Evolutionary conservation across 2,888 invertebrate species (phyloP), one percentile per base, ranked within the genome.

Genomic region (Xanthia icteritia): DNA sequence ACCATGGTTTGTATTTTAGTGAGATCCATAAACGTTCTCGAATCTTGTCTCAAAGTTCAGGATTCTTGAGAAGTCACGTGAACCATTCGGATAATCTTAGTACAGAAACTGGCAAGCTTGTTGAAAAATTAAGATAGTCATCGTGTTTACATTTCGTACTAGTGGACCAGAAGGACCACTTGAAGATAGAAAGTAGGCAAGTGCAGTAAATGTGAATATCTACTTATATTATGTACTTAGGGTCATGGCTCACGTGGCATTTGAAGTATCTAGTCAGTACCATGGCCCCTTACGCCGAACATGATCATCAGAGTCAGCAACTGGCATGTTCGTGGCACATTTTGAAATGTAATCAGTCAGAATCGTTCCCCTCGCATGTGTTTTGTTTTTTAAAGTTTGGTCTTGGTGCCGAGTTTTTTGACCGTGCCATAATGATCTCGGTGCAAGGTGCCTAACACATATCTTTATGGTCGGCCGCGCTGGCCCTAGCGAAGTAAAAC

Each of bases 371-470:
- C 13, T 65, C 36, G 42, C 36, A 8, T 48, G n/a, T 54, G 36
- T 42, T 45, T 54, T 45, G n/a, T 36, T 78, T 56, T 73, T 58
- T n/a, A 31, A 56, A 42, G 13, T 61, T 61, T 77, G 23, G 36
- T 27, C 64, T 42, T 23, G 23, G 39, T 20, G 61, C 5, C 1
- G 27, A 66, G n/a, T 60, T 77, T 81, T 67, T 82, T 82, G 48
- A 73, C 65, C 61, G 36, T 45, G 48, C 51, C 58, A 61, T 75
- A 82, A 86, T 86, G 83, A 60, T 85, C 61, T 85, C 61, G 78
- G 82, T 74, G 72, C 78, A 78, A 78, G 83, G 74, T 73, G 65
- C 65, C 70, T 66, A 89, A 89, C 89, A 80, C 54, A 51, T 76
- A 88, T 89, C 84, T 84, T 77, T 76, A 79, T 75, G 86, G 73